Percentiles rank a stretch among this genome's conserved stretches.
These are phyloP conservation scores for Halichoeres trimaculatus DNA, from an alignment of 2,113 vertebrate species.

Conservation along the genomic window DNA sequence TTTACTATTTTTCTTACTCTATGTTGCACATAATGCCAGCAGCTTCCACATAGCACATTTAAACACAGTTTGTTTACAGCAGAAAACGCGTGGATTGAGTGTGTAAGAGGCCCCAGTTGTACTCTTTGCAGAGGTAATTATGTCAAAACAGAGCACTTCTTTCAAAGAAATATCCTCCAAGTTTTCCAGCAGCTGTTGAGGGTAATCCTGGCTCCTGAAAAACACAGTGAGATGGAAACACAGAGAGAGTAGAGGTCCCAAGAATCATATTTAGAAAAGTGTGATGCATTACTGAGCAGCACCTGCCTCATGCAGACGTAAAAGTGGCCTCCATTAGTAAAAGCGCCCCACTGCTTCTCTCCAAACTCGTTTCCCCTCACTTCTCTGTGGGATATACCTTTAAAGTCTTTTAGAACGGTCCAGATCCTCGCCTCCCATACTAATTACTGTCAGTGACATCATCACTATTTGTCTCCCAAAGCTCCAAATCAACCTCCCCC, in stretches of 20 bases:
- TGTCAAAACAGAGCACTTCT: slow-evolving; percentile 37
- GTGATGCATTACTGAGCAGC: background rate
- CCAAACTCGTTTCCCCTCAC: slow-evolving; percentile 18
- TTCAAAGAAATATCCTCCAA: slow-evolving; percentile 35
- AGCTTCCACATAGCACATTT: slow-evolving; percentile 7
- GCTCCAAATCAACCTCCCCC: background rate
- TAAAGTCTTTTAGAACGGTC: slow-evolving; percentile 26
- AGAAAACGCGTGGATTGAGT: slow-evolving; percentile 6
- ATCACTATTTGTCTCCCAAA: slow-evolving; percentile 23
- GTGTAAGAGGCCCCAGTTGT: slow-evolving; percentile 22
- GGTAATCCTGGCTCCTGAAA: slow-evolving; percentile 43
- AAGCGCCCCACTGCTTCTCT: slow-evolving; percentile 2
- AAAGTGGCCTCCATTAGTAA: slow-evolving; percentile 25
- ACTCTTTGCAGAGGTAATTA: slow-evolving; percentile 46
- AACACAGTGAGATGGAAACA: slow-evolving; percentile 16
- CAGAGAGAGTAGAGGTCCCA: slow-evolving; percentile 25
- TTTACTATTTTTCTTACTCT: background rate
- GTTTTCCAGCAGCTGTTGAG: slow-evolving; percentile 42
- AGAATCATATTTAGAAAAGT: slow-evolving; percentile 46
- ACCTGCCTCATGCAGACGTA: slow-evolving; percentile 13
- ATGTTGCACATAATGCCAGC: slow-evolving; percentile 21
- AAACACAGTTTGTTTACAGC: slow-evolving; percentile 34
- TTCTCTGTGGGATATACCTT: slow-evolving; percentile 6
- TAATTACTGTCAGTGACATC: slow-evolving; percentile 48
- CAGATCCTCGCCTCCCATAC: slow-evolving; percentile 8